Percentiles rank a stretch among this genome's conserved stretches.
Conservation (phyloP, 2,797 vertebrate species). For the Chloroceryle inda region DNA sequence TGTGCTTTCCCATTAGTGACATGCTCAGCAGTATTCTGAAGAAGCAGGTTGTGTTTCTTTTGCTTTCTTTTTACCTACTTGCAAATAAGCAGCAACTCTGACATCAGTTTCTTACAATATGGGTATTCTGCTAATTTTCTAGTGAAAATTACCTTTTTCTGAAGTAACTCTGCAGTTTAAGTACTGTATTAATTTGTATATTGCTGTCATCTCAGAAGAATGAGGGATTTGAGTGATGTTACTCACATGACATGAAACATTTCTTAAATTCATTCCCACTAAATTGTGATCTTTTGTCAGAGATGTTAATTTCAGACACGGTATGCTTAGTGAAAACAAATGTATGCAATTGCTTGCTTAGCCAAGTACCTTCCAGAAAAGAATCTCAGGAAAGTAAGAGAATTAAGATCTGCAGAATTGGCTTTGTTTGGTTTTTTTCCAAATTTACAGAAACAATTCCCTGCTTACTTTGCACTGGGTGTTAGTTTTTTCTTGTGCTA, state of each 20-base stretch:
- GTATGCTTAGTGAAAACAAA: neutral
- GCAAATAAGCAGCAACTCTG: neutral
- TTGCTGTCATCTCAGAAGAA: neutral
- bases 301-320: neutral
- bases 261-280: neutral
- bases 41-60: neutral
- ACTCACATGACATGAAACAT: neutral
- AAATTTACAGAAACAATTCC: neutral
- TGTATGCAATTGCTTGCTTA: neutral
- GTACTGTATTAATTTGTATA: neutral
- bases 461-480: neutral
- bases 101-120: neutral
- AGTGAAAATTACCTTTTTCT: fast-evolving
- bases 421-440: neutral
- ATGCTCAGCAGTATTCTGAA: neutral
- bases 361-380: neutral
- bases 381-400: neutral
- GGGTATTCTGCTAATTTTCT: neutral
- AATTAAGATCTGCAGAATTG: neutral
- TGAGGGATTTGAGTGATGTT: neutral
- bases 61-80: neutral
- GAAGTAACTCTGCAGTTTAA: neutral
- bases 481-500: neutral
- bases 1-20: neutral
- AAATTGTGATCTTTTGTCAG: neutral